Base-by-base conservation (phyloP, 2,113 vertebrate genomes). In the Crotalus helleri region DNA sequence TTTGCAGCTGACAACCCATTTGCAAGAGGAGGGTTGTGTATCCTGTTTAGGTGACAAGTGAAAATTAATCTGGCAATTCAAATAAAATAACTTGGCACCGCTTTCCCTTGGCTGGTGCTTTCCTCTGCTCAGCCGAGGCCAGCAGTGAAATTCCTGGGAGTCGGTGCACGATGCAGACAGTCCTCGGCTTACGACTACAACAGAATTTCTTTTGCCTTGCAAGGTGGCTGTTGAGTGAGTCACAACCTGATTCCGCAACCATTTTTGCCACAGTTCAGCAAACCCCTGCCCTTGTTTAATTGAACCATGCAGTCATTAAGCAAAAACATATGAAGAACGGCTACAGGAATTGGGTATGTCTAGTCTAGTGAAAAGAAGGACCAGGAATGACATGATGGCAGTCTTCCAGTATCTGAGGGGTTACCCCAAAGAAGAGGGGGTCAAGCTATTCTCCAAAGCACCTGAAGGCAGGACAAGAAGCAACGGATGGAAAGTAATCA, bases 31-130 rank as follows among this genome's bases (percentile, higher is more conserved):
- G 93, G 85, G 21, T 92, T 90, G 95, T 94, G 94, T 95, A 92
- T n/a, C 87, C 93, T 3, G 1, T 97, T 81, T 92, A 96, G 95
- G 95, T 95, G 96, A 96, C 95, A 97, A 96, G 95, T 94, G 96
- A 94, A 95, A 96, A 97, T 93, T 92, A 96, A 92, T 93, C 94
- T 92, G 94, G 92, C 0, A 0, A 95, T 93, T 96, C 95, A 94
- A 96, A 93, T 53, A 0, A 93, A 93, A 95, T 92, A 94, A 93
- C 94, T 95, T 97, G 96, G 96, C 96, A 96, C 85, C 17, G 55
- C 0, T 74, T 95, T 93, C 94, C 91, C 92, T 88, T 13, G 44
- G 86, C 92, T 92, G 92, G 93, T 90, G 92, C 94, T 95, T 95
- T 51, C 49, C 8, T 92, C 61, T 91, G 93, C 92, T 96, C 29